Percentiles rank a stretch among this genome's conserved stretches.
Conservation (phyloP, 2,797 vertebrate genomes). For the Alexandromys oeconomus region DNA sequence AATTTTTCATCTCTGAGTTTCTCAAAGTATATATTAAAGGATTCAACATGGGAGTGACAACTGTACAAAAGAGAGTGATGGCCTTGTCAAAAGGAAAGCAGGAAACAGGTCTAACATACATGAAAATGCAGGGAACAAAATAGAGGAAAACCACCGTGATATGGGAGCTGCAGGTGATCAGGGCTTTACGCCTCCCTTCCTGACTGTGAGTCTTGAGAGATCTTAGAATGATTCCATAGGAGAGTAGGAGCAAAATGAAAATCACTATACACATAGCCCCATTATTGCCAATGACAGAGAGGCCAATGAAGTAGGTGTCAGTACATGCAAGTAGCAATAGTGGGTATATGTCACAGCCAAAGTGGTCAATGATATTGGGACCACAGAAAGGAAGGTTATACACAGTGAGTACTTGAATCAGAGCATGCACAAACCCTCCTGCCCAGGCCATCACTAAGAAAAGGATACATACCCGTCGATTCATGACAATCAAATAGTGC, state of each 20-base stretch:
- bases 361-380: constrained; percentile 67
- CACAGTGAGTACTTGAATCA: background rate
- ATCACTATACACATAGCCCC: constrained; percentile 45
- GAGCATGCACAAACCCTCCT: background rate
- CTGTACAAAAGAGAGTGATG: background rate
- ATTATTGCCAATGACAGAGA: constrained; percentile 48
- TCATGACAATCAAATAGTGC: constrained; percentile 9
- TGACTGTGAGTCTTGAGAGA: background rate
- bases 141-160: background rate
- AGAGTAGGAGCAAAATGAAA: constrained; percentile 53
- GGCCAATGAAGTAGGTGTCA: constrained; percentile 37
- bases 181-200: background rate
- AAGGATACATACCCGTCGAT: background rate
- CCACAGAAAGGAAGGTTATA: constrained; percentile 59
- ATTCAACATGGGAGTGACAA: constrained; percentile 17
- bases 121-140: constrained; percentile 21
- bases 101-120: background rate
- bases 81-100: background rate
- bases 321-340: constrained; percentile 56
- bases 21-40: constrained; percentile 24
- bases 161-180: background rate
- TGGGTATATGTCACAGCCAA: constrained; percentile 18
- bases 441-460: background rate
- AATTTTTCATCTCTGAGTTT: background rate
- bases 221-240: constrained; percentile 58